Evolutionary conservation across 2,113 vertebrate genomes (phyloP).

Genomic region (Sylvietta virens): DNA sequence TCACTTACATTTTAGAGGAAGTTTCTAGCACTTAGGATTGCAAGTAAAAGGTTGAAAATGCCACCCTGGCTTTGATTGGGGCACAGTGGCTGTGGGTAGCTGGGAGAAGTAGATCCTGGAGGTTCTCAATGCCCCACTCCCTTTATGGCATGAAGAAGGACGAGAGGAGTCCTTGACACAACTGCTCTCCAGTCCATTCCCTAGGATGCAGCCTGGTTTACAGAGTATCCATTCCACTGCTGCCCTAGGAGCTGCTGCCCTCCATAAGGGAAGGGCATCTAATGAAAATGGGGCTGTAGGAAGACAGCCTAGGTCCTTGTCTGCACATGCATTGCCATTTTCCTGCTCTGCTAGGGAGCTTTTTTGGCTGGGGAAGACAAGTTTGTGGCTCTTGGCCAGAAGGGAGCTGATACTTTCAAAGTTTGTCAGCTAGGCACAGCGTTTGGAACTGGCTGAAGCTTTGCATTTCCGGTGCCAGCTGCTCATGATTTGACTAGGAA

Average conservation of each 20-base stretch:
- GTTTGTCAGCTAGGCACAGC: neutral
- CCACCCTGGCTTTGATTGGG: neutral
- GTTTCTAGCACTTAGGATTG: neutral
- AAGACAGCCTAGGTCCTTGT: neutral
- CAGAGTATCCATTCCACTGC: neutral
- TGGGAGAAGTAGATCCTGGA: neutral
- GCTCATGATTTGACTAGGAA: conserved; percentile 15
- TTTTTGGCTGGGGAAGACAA: neutral
- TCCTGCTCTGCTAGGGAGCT: neutral
- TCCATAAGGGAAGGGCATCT: neutral
- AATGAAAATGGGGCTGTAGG: neutral
- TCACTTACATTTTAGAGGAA: neutral
- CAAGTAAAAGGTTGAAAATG: neutral
- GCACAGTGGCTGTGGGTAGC: rapidly evolving
- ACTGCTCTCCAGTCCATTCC: neutral
- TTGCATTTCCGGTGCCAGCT: conserved; percentile 19
- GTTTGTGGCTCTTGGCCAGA: conserved; percentile 8
- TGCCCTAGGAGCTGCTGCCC: neutral
- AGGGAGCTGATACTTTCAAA: conserved; percentile 2
- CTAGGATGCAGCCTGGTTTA: neutral
- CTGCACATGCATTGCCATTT: neutral
- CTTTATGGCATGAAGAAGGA: neutral
- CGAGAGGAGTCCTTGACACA: neutral
- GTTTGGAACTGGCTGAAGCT: conserved; percentile 7
- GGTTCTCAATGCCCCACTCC: neutral